A percentile compares a stretch with the other conserved stretches of the same genome.
These are phyloP conservation scores for Latheticus oryzae DNA, from an alignment of 2,888 invertebrate genomes.

Conservation along the genomic window DNA sequence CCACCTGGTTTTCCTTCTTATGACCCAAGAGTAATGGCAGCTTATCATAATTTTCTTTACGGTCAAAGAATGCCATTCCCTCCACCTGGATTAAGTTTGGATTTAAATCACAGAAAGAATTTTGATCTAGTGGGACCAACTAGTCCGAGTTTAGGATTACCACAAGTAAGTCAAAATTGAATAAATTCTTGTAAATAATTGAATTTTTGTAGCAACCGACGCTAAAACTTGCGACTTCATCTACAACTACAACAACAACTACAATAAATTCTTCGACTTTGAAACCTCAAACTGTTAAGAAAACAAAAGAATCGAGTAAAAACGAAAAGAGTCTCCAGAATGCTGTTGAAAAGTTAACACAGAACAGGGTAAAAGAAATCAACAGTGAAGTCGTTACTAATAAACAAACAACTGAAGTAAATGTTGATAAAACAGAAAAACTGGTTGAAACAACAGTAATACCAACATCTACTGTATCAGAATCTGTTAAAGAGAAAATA, in stretches of 20 bases:
- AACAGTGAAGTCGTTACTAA: conserved; percentile 42
- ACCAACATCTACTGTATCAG: no score
- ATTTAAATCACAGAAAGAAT: conserved; percentile 52
- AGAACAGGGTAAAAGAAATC: conserved; percentile 58
- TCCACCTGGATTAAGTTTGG: conserved; percentile 47
- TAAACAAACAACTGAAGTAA: not conserved
- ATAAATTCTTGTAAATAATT: no score
- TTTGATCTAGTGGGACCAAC: conserved; percentile 52
- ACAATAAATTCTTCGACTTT: conserved; percentile 37
- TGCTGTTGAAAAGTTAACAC: conserved; percentile 61
- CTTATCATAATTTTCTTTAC: conserved; percentile 60
- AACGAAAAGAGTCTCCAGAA: conserved; percentile 62
- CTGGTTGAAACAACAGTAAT: no score
- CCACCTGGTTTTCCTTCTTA: conserved; percentile 60
- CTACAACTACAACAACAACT: no score
- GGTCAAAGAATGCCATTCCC: conserved; percentile 56
- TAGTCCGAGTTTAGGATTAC: conserved; percentile 47
- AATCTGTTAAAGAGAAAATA: no score
- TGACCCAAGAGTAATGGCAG: conserved; percentile 63
- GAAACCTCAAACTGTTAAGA: conserved; percentile 40
- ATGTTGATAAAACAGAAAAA: no score
- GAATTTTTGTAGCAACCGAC: conserved; percentile 41
- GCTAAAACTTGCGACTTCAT: conserved; percentile 17
- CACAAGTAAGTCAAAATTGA: conserved; percentile 47
- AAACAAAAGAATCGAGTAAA: conserved; percentile 48